Conservation (phyloP, 2,888 invertebrate genomes). For the Agrilus mali region DNA sequence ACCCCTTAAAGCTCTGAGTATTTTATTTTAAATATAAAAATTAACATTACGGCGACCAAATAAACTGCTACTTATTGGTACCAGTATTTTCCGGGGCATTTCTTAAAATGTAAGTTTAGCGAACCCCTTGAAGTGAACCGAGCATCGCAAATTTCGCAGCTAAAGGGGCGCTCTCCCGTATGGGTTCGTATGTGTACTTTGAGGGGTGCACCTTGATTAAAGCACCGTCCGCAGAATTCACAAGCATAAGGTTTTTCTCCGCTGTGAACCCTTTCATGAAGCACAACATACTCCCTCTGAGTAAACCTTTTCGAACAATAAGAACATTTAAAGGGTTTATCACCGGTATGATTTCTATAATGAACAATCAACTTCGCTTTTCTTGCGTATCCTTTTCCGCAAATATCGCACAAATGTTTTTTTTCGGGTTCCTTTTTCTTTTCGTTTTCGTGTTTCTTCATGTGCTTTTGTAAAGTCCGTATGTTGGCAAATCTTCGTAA, state of each 20-base stretch:
- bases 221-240: slow-evolving; percentile 19
- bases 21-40: too few relatives aligned
- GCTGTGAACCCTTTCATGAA: slow-evolving; percentile 22
- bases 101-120: neutral
- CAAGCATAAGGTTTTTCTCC: slow-evolving; percentile 24
- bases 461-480: slow-evolving; percentile 34
- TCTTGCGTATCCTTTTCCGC: slow-evolving; percentile 20
- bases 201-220: slow-evolving; percentile 18
- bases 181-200: slow-evolving; percentile 18
- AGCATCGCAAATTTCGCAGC: slow-evolving; percentile 18
- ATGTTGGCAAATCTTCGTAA: slow-evolving; percentile 23
- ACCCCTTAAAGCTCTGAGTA: too few relatives aligned
- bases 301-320: slow-evolving; percentile 22
- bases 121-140: slow-evolving; percentile 10
- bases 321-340: slow-evolving; percentile 20
- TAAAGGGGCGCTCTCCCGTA: slow-evolving; percentile 20
- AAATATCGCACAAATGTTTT: slow-evolving; percentile 3
- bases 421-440: slow-evolving; percentile 17
- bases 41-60: too few relatives aligned
- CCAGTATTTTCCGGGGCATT: neutral
- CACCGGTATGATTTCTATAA: slow-evolving; percentile 22
- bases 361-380: slow-evolving; percentile 24
- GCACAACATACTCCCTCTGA: slow-evolving; percentile 18
- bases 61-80: neutral
- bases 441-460: slow-evolving; percentile 13